Base-by-base conservation (phyloP, 2,113 vertebrate species). In the Colossoma macropomum region DNA sequence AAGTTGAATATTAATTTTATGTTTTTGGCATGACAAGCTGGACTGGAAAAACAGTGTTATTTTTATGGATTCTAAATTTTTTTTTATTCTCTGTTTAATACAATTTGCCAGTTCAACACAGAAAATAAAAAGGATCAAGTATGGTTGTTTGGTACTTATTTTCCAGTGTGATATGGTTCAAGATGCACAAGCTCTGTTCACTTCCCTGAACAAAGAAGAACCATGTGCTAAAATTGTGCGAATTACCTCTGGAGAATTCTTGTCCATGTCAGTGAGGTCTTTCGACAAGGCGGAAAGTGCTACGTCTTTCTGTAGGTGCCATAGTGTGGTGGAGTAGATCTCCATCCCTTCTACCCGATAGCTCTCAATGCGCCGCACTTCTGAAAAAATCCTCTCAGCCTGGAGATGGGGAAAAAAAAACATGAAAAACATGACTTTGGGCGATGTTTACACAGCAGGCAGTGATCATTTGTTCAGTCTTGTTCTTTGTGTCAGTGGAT, bases 241-340 rank as follows among this genome's bases (percentile, higher is more conserved):
- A n/a, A 83, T 75, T 91, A 98, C 98, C 96, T 99, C 97, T 1
- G 98, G 97, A 60, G 97, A 98, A 92, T 99, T 98, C 93, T 97
- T 98, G 94, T 99, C 98, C 97, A 99, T 98, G 89, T 99, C 98
- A 0, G 98, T 99, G 89, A 99, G 95, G 89, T 99, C 98, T 93
- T 99, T 99, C 15, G 98, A 98, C 77, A 99, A 95, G 6, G 97
- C 96, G 0, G 98, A 99, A 83, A 99, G 94, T 0, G 98, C 97
- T 38, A 99, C 98, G 59, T 99, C 98, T 68, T 98, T 99, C 89
- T 99, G 98, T 84, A 99, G 95, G 87, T 99, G 98, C 98, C 98
- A 99, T 75, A 99, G 94, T 0, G 97, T 99, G 9, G 98, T 99
- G 0, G 98, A 99, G 69, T 99, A 99, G 81, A 99, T 99, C 91